These are phyloP conservation scores for Cybosia mesomella DNA, from an alignment of 2,888 invertebrate genomes.

Conservation along the genomic window DNA sequence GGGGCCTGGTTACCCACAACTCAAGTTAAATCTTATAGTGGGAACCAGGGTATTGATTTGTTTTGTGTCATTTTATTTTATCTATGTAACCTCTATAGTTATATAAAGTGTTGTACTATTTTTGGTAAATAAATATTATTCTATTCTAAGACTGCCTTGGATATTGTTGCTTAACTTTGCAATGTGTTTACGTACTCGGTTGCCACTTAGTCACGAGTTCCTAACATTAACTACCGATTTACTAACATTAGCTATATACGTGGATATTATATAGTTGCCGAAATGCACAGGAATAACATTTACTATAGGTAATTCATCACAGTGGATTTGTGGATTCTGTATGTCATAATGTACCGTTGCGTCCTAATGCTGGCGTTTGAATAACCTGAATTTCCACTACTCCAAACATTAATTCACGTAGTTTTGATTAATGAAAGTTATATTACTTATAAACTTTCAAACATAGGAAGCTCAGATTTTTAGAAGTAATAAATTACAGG, in stretches of 20 bases:
- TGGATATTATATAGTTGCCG: slow-evolving; percentile 40
- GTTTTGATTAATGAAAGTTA: slow-evolving; percentile 38
- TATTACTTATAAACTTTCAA: neutral
- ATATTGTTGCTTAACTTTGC: too few relatives aligned
- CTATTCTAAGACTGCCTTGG: too few relatives aligned
- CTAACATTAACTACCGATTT: slow-evolving; percentile 9
- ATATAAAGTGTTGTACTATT: too few relatives aligned
- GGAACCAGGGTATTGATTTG: too few relatives aligned
- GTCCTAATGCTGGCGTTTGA: slow-evolving; percentile 36
- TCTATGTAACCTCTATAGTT: too few relatives aligned
- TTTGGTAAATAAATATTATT: too few relatives aligned
- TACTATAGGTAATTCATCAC: slow-evolving; percentile 58
- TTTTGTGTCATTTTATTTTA: too few relatives aligned
- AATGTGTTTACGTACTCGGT: too few relatives aligned
- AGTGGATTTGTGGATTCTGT: slow-evolving; percentile 52
- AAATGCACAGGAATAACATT: slow-evolving; percentile 52
- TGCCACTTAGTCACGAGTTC: too few relatives aligned
- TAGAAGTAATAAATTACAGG: neutral
- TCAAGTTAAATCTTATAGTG: too few relatives aligned
- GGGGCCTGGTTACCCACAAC: too few relatives aligned
- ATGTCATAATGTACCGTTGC: slow-evolving; percentile 46
- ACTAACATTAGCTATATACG: slow-evolving; percentile 14
- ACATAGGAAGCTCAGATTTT: neutral
- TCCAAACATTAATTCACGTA: slow-evolving; percentile 34
- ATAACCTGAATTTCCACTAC: slow-evolving; percentile 31